Percentiles rank a stretch among this genome's conserved stretches.
Conservation (phyloP, 2,888 invertebrate genomes). For the Apotomis turbidana region DNA sequence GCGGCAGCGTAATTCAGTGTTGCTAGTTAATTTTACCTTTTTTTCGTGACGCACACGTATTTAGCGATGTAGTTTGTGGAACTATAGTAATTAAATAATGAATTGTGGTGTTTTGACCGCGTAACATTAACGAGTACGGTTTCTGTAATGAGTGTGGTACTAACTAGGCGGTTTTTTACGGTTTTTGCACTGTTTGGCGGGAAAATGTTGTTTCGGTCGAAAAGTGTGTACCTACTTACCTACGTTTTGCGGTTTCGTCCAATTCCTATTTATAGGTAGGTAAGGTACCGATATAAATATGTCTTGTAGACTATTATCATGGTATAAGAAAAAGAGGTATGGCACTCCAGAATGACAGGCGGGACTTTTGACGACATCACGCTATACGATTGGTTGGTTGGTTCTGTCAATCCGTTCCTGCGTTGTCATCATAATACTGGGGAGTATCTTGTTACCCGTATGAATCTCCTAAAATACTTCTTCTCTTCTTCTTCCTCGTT, state of each 20-base stretch:
- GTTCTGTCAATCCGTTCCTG: too few relatives aligned
- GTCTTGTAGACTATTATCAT: too few relatives aligned
- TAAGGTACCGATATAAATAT: too few relatives aligned
- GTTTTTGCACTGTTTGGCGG: conserved; percentile 5
- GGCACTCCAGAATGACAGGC: too few relatives aligned
- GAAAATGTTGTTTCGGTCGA: conserved; percentile 13
- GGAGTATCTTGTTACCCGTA: too few relatives aligned
- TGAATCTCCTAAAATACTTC: too few relatives aligned
- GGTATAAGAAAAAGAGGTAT: too few relatives aligned
- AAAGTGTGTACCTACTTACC: conserved; percentile 2
- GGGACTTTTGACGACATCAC: too few relatives aligned
- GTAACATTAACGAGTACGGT: conserved; percentile 28
- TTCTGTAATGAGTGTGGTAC: background rate
- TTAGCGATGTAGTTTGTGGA: conserved; percentile 32
- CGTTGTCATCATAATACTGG: too few relatives aligned
- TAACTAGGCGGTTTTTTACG: conserved; percentile 16
- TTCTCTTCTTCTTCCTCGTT: too few relatives aligned
- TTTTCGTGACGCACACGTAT: conserved; percentile 26
- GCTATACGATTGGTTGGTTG: too few relatives aligned
- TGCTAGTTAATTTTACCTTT: conserved; percentile 35
- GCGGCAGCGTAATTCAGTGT: conserved; percentile 37
- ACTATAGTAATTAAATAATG: conserved; percentile 35
- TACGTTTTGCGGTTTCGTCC: background rate
- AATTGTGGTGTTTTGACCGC: conserved; percentile 28
- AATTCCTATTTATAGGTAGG: too few relatives aligned